These are phyloP conservation scores for Cheirogaleus medius DNA, from an alignment of 2,113 vertebrate genomes.

Conservation along the genomic window DNA sequence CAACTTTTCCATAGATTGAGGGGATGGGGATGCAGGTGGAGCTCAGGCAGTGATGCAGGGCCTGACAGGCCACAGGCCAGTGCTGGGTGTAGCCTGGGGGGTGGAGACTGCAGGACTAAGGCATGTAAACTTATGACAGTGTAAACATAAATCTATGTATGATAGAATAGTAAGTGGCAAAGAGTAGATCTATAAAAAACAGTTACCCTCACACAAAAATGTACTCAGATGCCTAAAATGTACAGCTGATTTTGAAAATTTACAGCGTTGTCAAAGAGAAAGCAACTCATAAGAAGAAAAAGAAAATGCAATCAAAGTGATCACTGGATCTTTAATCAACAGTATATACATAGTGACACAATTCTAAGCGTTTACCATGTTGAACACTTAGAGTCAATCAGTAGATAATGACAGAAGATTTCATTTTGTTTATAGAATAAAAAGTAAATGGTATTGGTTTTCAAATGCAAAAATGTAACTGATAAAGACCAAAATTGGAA, in stretches of 20 bases:
- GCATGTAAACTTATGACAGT: neutral
- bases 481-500: neutral
- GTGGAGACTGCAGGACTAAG: neutral
- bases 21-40: too few species aligned
- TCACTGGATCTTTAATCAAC: neutral
- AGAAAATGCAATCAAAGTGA: neutral
- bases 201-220: neutral
- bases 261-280: neutral
- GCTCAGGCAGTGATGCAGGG: too few species aligned
- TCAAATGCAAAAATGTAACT: neutral
- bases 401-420: neutral
- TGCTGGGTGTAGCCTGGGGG: too few species aligned
- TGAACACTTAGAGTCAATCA: neutral
- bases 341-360: rapidly evolving
- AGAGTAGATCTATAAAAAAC: neutral
- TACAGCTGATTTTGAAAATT: neutral
- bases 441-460: neutral
- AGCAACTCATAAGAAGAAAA: neutral
- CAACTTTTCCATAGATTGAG: too few species aligned
- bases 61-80: too few species aligned
- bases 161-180: neutral
- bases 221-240: neutral
- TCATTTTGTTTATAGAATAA: neutral
- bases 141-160: neutral
- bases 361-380: neutral